Percentiles rank a stretch among this genome's conserved stretches.
Conservation (phyloP, 2,888 invertebrate genomes). For the Pandemis cinnamomeana region DNA sequence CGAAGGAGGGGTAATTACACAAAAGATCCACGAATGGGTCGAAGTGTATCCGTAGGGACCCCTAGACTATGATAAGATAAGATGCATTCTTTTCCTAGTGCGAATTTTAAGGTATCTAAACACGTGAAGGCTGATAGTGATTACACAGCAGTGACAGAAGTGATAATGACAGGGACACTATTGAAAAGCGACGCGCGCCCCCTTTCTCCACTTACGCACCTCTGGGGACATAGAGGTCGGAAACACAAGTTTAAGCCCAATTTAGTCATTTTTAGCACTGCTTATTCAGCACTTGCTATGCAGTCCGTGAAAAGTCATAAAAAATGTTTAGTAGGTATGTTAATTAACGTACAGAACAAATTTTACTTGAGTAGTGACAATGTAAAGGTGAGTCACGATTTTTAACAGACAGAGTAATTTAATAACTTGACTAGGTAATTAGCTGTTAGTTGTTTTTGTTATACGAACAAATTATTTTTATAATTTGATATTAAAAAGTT, state of each 20-base stretch:
- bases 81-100: neutral
- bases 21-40: too few relatives aligned
- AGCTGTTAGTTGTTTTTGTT: neutral
- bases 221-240: constrained; percentile 49
- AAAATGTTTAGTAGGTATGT: neutral
- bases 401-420: neutral
- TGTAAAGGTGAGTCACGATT: neutral
- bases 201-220: constrained; percentile 55
- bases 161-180: constrained; percentile 45
- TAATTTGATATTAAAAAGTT: too few relatives aligned
- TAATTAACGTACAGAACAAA: neutral
- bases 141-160: constrained; percentile 39
- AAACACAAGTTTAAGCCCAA: constrained; percentile 33
- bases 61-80: too few relatives aligned
- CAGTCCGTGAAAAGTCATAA: neutral
- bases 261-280: neutral
- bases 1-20: too few relatives aligned
- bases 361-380: neutral
- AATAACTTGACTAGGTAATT: neutral
- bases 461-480: too few relatives aligned
- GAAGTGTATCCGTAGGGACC: too few relatives aligned
- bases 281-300: neutral
- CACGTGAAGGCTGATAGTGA: neutral
- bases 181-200: constrained; percentile 49
- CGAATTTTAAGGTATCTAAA: constrained; percentile 12